Conservation (phyloP, 2,113 vertebrate species). For the Setophaga petechia region DNA sequence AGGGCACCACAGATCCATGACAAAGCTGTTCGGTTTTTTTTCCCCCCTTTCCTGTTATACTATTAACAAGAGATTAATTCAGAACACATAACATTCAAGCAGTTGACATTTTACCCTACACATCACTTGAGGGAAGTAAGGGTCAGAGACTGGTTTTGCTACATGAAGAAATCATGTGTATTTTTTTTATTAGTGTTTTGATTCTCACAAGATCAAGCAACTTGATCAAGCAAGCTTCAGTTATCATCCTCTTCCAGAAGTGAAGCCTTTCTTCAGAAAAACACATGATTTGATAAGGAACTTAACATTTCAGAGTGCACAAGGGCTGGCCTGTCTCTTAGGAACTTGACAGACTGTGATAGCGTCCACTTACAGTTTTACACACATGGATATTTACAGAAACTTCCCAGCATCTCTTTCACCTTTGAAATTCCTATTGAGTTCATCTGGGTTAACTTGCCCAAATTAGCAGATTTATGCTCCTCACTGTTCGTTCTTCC, state of each 20-base stretch:
- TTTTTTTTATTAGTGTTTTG: not conserved
- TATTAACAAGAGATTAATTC: not conserved
- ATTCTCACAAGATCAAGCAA: not conserved
- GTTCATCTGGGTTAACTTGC: not conserved
- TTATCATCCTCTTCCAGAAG: not conserved
- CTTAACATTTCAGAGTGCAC: not conserved
- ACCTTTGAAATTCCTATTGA: not conserved
- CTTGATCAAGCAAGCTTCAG: not conserved
- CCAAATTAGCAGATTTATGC: not conserved
- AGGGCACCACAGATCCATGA: not conserved
- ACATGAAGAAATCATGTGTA: not conserved
- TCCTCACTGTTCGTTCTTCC: not conserved
- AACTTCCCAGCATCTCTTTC: not conserved
- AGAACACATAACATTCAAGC: not conserved
- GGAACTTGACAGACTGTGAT: not conserved
- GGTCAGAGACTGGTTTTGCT: not conserved
- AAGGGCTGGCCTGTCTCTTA: not conserved
- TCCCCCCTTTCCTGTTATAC: not conserved
- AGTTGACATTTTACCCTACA: not conserved
- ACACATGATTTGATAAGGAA: not conserved
- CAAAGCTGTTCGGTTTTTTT: not conserved
- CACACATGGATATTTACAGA: not conserved
- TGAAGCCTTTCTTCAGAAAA: not conserved
- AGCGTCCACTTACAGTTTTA: not conserved
- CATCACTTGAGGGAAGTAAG: not conserved